Base-by-base conservation (phyloP, 1,140 invertebrate species). In the Euwallacea similis region DNA sequence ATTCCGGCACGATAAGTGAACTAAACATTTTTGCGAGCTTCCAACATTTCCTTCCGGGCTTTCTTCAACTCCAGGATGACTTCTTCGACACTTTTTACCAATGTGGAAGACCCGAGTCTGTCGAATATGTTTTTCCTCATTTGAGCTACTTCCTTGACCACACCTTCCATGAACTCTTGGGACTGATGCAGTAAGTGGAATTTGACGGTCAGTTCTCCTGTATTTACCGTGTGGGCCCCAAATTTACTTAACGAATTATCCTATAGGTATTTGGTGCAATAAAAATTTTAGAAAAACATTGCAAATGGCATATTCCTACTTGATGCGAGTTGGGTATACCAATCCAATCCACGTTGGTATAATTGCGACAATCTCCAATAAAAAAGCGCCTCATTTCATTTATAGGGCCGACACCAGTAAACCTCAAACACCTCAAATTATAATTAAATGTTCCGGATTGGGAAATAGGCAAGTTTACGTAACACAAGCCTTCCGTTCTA, bases 51-150 rank as follows among this genome's bases (percentile, higher is more conserved):
- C 64, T 72, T 77, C 67, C 75, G 74, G 3, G 79, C 78, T 7
- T 59, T 69, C 66, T 76, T 78, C 54, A 81, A 80, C 10, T 78
- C 78, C 67, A 75, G 59, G 33, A 80, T 58, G 7, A 81, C 79
- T 68, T 79, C 71, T 59, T 80, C 74, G 8, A 79, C 77, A 54
- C 76, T 80, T 73, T 78, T 79, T n/a, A 79, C 71, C 53, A 80
- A 64, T 53, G 66, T 68, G 0, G 76, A 78, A 55, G 74, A 74
- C 10, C 73, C 73, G 11, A 80, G 64, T 60, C 74, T 77, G 33
- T 79, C 76, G 13, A 75, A 73, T 69, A 79, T 74, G 10, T 56
- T 56, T 60, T 21, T 71, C 75, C 66, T 8, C 46, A 61, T 42
- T 43, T 46, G 42, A 6, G 50, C 59, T 1, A 42, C n/a, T n/a